Base-by-base conservation (phyloP, 1,140 invertebrate species). In the Temnothorax curvispinosus region DNA sequence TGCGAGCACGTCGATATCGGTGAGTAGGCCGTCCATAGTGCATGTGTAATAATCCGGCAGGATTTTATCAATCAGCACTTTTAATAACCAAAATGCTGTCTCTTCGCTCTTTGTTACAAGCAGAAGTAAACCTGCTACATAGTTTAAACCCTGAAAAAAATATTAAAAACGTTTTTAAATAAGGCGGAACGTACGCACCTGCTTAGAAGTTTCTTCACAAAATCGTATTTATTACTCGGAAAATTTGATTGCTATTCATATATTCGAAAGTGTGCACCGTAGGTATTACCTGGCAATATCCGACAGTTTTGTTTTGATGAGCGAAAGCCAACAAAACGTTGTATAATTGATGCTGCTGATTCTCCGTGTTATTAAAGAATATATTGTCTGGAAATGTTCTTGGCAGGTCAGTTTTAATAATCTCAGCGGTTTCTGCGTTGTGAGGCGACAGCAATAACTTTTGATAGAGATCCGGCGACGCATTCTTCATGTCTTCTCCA, bases 321-420 rank as follows among this genome's bases (percentile, higher is more conserved):
- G 98, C 98, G 96, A 98, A 98, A n/a, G 98, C 98, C 86, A 97
- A 96, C 75, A 99, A 95, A 91, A 99, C 97, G 95, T 99, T 98
- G 90, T 97, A 98, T 18, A 99, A 95, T 91, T 97, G 97, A 88
- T 97, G 96, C 85, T 98, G 97, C 89, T 97, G 96, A 88, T 97
- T 96, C 69, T 96, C 96, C 88, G 97, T 97, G 85, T 96, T 97
- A 88, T 97, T 97, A 93, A 99, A 99, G 94, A 98, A 98, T 91
- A 99, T 98, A 95, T 99, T 99, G 93, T 99, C 98, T 86, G 98
- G 98, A 96, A 99, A 99, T 86, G 98, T 99, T 88, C 98, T 95
- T 81, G 98, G 97, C 89, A 98, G 95, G 96, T 98, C 98, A 86
- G 98, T 98, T 95, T 97, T 97, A 75, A 99, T 98, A 85, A 97